Evolutionary conservation across 2,797 vertebrate genomes (phyloP).

Genomic region (Macropodus opercularis): DNA sequence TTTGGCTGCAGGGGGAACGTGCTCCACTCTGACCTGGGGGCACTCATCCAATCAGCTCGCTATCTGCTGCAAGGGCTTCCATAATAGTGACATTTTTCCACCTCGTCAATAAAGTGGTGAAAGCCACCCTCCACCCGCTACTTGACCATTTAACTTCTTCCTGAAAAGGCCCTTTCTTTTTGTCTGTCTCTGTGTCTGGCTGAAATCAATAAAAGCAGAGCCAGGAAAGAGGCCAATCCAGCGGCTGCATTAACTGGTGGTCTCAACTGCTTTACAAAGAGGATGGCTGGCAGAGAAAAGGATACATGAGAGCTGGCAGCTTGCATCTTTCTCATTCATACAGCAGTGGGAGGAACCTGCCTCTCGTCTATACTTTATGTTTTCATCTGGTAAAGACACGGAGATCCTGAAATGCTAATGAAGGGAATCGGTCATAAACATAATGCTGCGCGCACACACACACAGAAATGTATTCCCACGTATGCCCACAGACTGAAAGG

Average conservation of each 20-base stretch:
- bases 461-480: constrained; percentile 1
- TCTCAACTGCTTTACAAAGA: constrained; percentile 69
- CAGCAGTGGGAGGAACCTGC: constrained; percentile 30
- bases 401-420: constrained; percentile 24
- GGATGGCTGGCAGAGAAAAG: constrained; percentile 58
- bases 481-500: constrained; percentile 37
- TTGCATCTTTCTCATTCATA: constrained; percentile 47
- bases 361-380: constrained; percentile 29
- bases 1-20: constrained; percentile 82
- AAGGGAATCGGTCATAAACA: constrained; percentile 1
- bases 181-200: constrained; percentile 80
- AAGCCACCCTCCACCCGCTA: constrained; percentile 86
- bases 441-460: background rate
- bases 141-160: constrained; percentile 89
- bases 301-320: constrained; percentile 44
- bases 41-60: constrained; percentile 88
- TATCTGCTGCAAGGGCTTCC: constrained; percentile 85
- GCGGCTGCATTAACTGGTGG: constrained; percentile 78
- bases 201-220: constrained; percentile 87
- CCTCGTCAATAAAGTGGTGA: constrained; percentile 88
- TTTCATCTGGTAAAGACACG: constrained; percentile 21
- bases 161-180: constrained; percentile 87
- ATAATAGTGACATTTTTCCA: constrained; percentile 91
- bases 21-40: constrained; percentile 83
- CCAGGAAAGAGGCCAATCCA: constrained; percentile 79